Evolutionary conservation across 2,113 vertebrate genomes (phyloP).

Genomic region (Rhodinocichla rosea): DNA sequence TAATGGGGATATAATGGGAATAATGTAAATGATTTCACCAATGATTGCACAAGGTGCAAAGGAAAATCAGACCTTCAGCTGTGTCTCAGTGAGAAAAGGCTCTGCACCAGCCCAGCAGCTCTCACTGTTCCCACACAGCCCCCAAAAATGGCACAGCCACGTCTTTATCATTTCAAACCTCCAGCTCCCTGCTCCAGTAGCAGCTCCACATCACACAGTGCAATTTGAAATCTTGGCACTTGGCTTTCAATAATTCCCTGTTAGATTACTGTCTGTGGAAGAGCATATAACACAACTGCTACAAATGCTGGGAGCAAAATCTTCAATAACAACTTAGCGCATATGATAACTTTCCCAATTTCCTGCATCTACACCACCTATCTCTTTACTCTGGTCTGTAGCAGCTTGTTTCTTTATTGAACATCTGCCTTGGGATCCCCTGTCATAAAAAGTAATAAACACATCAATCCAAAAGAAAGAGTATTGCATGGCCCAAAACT

Average conservation of each 20-base stretch:
- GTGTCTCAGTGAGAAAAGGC: neutral
- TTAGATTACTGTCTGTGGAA: slow-evolving; percentile 72
- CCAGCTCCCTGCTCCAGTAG: slow-evolving; percentile 29
- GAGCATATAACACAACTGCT: slow-evolving; percentile 76
- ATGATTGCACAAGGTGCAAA: neutral
- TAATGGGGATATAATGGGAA: neutral
- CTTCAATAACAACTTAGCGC: slow-evolving; percentile 76
- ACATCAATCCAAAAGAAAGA: slow-evolving; percentile 82
- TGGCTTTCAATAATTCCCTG: slow-evolving; percentile 77
- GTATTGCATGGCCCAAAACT: slow-evolving; percentile 59
- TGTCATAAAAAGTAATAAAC: slow-evolving; percentile 87
- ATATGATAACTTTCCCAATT: slow-evolving; percentile 84
- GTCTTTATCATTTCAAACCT: neutral
- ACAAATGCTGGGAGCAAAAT: slow-evolving; percentile 79
- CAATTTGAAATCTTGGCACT: slow-evolving; percentile 75
- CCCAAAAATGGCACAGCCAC: neutral
- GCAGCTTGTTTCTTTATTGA: slow-evolving; percentile 82
- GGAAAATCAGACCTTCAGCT: neutral
- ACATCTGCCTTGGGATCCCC: slow-evolving; percentile 80
- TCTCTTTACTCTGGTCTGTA: slow-evolving; percentile 74
- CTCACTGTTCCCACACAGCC: neutral
- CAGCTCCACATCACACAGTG: slow-evolving; percentile 10
- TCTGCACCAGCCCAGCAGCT: neutral
- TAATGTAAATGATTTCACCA: neutral
- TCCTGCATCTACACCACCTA: slow-evolving; percentile 73